These are phyloP conservation scores for Chrysogorgia sp. DNA, from an alignment of 92 coral and sea anemone species.

Conservation along the genomic window DNA sequence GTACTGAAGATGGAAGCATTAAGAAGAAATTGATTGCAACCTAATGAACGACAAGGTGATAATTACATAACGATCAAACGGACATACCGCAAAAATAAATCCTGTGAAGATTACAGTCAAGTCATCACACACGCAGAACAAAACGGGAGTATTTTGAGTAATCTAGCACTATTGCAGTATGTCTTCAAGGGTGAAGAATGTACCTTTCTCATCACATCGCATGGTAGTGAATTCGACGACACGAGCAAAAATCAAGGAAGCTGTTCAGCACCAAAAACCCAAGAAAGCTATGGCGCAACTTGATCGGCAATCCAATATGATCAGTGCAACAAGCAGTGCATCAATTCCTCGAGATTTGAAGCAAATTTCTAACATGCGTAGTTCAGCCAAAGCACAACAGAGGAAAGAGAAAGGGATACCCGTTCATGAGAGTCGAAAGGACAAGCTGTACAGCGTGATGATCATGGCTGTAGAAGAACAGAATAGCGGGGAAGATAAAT, in stretches of 20 bases:
- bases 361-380: constrained; percentile 55
- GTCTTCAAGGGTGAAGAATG: constrained; percentile 59
- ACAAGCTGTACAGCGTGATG: constrained; percentile 57
- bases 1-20: constrained; percentile 23
- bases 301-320: constrained; percentile 44
- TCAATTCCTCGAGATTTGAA: constrained; percentile 55
- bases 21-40: constrained; percentile 43
- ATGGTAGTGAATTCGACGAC: constrained; percentile 56
- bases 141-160: constrained; percentile 30
- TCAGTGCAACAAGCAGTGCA: too few relatives aligned
- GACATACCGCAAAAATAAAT: constrained; percentile 52
- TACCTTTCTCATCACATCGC: constrained; percentile 40
- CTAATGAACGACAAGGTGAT: constrained; percentile 28
- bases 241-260: constrained; percentile 34
- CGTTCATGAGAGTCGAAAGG: constrained; percentile 42
- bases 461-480: constrained; percentile 55
- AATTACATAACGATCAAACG: constrained; percentile 46
- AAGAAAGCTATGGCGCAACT: too few relatives aligned
- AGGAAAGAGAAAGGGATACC: constrained; percentile 57
- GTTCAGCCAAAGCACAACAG: constrained; percentile 42
- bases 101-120: constrained; percentile 54
- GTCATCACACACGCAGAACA: constrained; percentile 45
- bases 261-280: constrained; percentile 49
- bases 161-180: constrained; percentile 52
- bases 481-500: constrained; percentile 31